Percentiles rank a stretch among this genome's conserved stretches.
These are phyloP conservation scores for Neotoma lepida DNA, from an alignment of 2,113 vertebrate genomes.

Conservation along the genomic window DNA sequence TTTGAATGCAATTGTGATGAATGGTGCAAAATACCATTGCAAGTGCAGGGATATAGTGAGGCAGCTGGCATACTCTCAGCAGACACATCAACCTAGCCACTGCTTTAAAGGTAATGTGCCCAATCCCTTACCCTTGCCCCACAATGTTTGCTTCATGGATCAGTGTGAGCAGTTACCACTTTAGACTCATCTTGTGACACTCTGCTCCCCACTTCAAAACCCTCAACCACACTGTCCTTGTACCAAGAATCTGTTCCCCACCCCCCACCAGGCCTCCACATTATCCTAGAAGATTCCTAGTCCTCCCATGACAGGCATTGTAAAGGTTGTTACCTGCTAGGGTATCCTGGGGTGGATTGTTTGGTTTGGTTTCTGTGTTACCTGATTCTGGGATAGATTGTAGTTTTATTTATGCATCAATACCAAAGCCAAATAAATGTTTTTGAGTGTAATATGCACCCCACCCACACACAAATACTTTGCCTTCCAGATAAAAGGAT, in stretches of 20 bases:
- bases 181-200: not conserved
- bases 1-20: not conserved
- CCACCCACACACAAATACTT: not conserved
- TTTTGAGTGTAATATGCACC: too few relatives aligned
- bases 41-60: not conserved
- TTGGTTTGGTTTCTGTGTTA: not conserved
- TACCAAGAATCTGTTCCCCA: not conserved
- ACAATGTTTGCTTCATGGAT: not conserved
- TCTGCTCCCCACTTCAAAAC: too few relatives aligned
- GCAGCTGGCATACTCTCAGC: not conserved
- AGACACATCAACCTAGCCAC: not conserved
- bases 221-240: not conserved
- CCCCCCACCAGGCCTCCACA: not conserved
- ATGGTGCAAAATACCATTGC: not conserved
- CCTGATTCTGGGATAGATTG: not conserved
- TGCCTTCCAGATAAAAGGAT: not conserved
- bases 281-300: not conserved
- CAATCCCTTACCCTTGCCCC: not conserved
- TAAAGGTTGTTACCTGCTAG: not conserved
- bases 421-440: not conserved
- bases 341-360: not conserved
- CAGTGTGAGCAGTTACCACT: not conserved
- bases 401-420: not conserved
- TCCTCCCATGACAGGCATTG: not conserved
- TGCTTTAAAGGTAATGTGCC: not conserved